A percentile compares a stretch with the other conserved stretches of the same genome.
Evolutionary conservation across 2,888 invertebrate genomes (phyloP).

Genomic region (Diaprepes abbreviatus): DNA sequence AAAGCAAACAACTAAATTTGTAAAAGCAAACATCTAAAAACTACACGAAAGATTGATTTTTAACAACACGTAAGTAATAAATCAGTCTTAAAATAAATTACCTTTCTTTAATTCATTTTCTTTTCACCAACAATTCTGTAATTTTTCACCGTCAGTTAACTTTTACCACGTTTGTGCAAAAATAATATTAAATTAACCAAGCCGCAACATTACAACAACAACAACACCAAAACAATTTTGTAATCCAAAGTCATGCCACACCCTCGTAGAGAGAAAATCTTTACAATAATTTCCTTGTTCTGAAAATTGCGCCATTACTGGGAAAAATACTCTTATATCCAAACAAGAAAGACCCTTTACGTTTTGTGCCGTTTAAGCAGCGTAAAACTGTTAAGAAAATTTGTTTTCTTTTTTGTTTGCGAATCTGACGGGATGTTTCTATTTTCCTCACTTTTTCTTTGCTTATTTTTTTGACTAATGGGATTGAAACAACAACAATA

Average conservation of each 20-base stretch:
- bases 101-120: no score
- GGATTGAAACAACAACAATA: background rate
- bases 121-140: no score
- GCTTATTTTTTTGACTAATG: background rate
- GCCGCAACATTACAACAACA: background rate
- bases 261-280: background rate
- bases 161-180: no score
- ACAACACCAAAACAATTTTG: background rate
- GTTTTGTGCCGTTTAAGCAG: background rate
- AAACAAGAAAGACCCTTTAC: conserved; percentile 9
- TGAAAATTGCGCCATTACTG: background rate
- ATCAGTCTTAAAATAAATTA: no score
- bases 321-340: background rate
- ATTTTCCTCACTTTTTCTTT: background rate
- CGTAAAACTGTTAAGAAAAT: conserved; percentile 9
- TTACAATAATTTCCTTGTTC: conserved; percentile 1
- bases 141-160: no score
- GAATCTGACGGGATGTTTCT: conserved; percentile 1
- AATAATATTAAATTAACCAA: no score
- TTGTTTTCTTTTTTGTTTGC: conserved; percentile 5
- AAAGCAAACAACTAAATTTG: no score
- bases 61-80: no score
- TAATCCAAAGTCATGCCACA: background rate
- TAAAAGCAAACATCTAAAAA: no score
- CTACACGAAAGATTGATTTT: no score